A percentile compares a stretch with the other conserved stretches of the same genome.
These are phyloP conservation scores for Pelodytes ibericus DNA, from an alignment of 2,797 vertebrate genomes.

Conservation along the genomic window DNA sequence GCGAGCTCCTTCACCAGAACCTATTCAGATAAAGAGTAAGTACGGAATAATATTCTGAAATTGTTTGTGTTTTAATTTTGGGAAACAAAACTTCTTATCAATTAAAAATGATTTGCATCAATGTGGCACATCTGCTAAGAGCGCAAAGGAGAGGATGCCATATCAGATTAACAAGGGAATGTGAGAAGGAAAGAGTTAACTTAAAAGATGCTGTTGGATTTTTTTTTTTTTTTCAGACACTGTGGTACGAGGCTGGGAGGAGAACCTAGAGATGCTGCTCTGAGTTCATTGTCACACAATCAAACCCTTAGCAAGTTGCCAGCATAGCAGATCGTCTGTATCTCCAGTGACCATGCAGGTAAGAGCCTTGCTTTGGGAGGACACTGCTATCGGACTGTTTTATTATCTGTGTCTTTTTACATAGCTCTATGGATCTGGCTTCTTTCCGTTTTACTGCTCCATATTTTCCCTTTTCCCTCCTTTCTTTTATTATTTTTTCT, in stretches of 20 bases:
- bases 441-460: background rate
- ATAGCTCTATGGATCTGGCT: background rate
- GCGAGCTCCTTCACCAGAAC: too few relatives aligned
- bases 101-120: too few relatives aligned
- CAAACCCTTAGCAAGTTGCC: background rate
- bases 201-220: conserved; percentile 21
- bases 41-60: too few relatives aligned
- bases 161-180: background rate
- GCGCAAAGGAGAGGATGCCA: too few relatives aligned
- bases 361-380: background rate
- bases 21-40: too few relatives aligned
- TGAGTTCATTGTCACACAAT: conserved; percentile 41
- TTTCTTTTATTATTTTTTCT: background rate
- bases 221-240: conserved; percentile 46
- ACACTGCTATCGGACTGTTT: background rate
- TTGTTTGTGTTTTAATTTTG: too few relatives aligned
- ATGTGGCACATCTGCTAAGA: background rate
- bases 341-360: conserved; percentile 46
- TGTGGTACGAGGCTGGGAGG: conserved; percentile 44
- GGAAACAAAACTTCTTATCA: too few relatives aligned
- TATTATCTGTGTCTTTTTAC: background rate
- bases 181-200: conserved; percentile 42
- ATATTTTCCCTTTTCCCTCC: background rate
- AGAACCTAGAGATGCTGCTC: conserved; percentile 38
- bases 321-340: conserved; percentile 1